Conservation (phyloP, 2,113 vertebrate genomes). For the Eulemur rufifrons region DNA sequence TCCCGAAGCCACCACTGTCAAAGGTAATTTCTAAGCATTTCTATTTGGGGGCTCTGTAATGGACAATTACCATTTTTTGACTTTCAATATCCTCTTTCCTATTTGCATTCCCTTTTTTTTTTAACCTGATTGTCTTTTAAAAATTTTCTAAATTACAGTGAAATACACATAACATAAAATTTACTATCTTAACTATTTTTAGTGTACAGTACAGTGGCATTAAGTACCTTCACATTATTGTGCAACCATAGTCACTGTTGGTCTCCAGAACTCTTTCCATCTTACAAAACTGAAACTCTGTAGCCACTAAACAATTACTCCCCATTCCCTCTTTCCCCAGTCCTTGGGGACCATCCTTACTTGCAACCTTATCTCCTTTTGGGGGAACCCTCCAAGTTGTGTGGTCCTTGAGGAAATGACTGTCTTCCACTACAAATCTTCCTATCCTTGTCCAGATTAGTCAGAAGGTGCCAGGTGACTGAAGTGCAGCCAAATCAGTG, state of each 20-base stretch:
- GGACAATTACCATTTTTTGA: neutral
- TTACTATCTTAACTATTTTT: neutral
- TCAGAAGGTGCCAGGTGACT: neutral
- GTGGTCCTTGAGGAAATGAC: neutral
- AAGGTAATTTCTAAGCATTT: neutral
- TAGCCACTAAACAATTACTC: neutral
- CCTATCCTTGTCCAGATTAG: neutral
- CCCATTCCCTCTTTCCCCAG: neutral
- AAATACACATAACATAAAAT: neutral
- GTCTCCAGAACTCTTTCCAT: neutral
- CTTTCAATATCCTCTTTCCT: neutral
- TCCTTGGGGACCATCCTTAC: neutral
- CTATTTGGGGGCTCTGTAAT: neutral
- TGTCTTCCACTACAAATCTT: neutral
- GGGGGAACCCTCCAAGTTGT: neutral
- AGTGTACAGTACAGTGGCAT: neutral
- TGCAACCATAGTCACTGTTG: neutral
- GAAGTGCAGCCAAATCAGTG: neutral
- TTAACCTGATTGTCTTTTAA: neutral
- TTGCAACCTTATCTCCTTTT: neutral
- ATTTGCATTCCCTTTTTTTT: neutral
- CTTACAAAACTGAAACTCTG: neutral
- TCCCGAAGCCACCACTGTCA: neutral
- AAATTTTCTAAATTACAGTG: neutral
- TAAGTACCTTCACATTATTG: neutral